Evolutionary conservation across 1,140 invertebrate species (phyloP).

Genomic region (Lerema accius): DNA sequence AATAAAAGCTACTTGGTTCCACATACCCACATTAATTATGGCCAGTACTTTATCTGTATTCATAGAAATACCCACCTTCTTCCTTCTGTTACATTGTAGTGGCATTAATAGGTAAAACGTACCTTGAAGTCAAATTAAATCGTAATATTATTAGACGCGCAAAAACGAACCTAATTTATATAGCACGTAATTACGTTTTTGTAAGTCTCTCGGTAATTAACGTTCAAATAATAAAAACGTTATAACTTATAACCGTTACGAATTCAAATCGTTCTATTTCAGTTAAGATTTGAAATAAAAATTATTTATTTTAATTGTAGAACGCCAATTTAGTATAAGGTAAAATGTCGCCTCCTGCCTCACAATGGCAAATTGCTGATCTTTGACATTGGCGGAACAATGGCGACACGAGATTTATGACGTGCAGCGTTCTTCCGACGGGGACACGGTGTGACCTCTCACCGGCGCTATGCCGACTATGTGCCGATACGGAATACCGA

Average conservation of each 20-base stretch:
- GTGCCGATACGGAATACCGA: neutral
- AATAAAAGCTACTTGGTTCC: too few species aligned
- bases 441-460: slow-evolving; percentile 13
- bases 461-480: slow-evolving; percentile 3
- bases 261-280: neutral
- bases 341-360: slow-evolving; percentile 49
- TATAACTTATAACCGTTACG: neutral
- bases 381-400: slow-evolving; percentile 77
- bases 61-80: too few species aligned
- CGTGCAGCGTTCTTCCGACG: slow-evolving; percentile 46
- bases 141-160: slow-evolving; percentile 2
- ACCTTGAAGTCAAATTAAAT: too few species aligned
- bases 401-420: slow-evolving; percentile 73
- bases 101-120: too few species aligned
- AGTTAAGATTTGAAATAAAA: slow-evolving; percentile 9
- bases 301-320: slow-evolving; percentile 41
- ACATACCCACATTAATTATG: too few species aligned
- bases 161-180: too few species aligned
- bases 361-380: slow-evolving; percentile 77
- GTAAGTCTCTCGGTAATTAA: too few species aligned
- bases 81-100: too few species aligned
- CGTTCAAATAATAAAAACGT: too few species aligned
- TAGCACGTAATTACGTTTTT: too few species aligned
- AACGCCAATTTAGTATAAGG: slow-evolving; percentile 48
- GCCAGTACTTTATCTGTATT: too few species aligned